phyloP scores from a whole-genome alignment of 2,797 vertebrate species.

The Cryptoprocta ferox region DNA sequence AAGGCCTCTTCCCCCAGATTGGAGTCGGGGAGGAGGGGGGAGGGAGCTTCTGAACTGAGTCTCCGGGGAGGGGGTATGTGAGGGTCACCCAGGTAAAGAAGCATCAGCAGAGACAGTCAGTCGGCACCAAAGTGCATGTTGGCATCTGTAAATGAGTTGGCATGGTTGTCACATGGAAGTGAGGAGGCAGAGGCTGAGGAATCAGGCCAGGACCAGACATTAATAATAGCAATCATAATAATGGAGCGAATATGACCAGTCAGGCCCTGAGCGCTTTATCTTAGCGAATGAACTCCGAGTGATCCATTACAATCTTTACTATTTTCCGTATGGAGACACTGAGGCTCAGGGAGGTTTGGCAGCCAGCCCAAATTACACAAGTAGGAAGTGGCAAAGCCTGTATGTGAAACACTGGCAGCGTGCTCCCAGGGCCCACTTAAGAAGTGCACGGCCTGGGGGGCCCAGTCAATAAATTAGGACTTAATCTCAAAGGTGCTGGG shows the following conservation, averaged over 20 bases:
- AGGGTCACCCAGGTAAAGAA: not conserved
- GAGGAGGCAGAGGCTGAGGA: not conserved
- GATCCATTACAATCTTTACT: not conserved
- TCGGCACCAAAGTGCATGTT: not conserved
- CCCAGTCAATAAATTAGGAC: not conserved
- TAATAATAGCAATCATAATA: not conserved
- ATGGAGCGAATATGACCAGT: not conserved
- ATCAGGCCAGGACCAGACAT: not conserved
- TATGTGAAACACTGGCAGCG: not conserved
- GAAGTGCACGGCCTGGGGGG: not conserved
- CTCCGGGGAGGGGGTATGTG: not conserved
- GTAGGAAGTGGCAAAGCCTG: not conserved
- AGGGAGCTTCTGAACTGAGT: not conserved
- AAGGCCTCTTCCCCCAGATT: not conserved
- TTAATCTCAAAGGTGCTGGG: not conserved
- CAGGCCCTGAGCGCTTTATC: not conserved
- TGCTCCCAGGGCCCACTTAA: not conserved
- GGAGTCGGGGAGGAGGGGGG: rapidly evolving
- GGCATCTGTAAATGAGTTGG: not conserved
- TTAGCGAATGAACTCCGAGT: not conserved
- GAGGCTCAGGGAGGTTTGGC: not conserved
- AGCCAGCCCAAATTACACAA: not conserved
- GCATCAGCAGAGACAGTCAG: not conserved
- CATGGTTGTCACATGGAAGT: not conserved
- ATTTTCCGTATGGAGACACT: not conserved